A percentile compares a stretch with the other conserved stretches of the same genome.
phyloP scores from a whole-genome alignment of 2,888 invertebrate species.

The Drosophila hamatofila region DNA sequence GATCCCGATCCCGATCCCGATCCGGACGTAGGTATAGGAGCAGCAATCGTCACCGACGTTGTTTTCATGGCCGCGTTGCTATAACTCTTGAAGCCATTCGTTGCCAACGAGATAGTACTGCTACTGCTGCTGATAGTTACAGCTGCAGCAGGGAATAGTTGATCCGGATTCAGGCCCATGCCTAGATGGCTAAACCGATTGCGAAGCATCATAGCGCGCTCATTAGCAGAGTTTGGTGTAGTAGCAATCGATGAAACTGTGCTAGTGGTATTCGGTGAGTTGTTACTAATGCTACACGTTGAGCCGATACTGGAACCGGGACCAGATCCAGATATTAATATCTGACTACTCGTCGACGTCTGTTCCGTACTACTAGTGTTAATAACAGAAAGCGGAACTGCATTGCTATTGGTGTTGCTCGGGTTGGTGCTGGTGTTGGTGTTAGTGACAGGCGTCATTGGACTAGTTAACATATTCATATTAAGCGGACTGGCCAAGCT shows the following conservation, averaged over 20 bases:
- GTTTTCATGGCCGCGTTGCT: slow-evolving; percentile 7
- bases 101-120: slow-evolving; percentile 26
- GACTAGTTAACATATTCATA: slow-evolving; percentile 89
- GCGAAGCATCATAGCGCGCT: slow-evolving; percentile 78
- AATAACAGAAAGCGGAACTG: slow-evolving; percentile 18
- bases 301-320: slow-evolving; percentile 58
- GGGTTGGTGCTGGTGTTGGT: slow-evolving; percentile 5
- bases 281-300: slow-evolving; percentile 62
- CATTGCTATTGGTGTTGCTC: slow-evolving; percentile 2
- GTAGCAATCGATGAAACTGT: slow-evolving; percentile 64
- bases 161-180: slow-evolving; percentile 71
- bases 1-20: slow-evolving; percentile 29
- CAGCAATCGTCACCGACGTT: slow-evolving; percentile 16
- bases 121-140: not conserved
- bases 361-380: slow-evolving; percentile 37
- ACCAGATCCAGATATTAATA: slow-evolving; percentile 30
- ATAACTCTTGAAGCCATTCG: slow-evolving; percentile 44
- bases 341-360: slow-evolving; percentile 27
- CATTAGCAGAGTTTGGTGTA: slow-evolving; percentile 33
- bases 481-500: slow-evolving; percentile 92
- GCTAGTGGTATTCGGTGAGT: slow-evolving; percentile 74
- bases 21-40: not conserved
- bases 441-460: slow-evolving; percentile 84
- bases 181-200: slow-evolving; percentile 82
- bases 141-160: slow-evolving; percentile 32